Base-by-base conservation (phyloP, 1,140 invertebrate genomes). In the Trachymyrmex cornetzi region DNA sequence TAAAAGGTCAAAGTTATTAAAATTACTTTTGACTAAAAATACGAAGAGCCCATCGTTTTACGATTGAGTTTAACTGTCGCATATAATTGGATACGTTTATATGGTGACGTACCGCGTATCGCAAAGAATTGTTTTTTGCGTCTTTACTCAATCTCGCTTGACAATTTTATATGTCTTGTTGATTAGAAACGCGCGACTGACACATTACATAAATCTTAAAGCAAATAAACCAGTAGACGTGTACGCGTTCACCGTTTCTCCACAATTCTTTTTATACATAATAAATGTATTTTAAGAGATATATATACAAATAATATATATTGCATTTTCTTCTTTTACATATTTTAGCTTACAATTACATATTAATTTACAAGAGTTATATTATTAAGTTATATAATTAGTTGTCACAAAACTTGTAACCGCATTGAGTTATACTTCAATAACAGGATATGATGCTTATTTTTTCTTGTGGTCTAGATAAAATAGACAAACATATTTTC, bases 131-230 rank as follows among this genome's bases (percentile, higher is more conserved):
- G 55, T 77, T 77, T 77, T 77, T 77, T 77, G 55, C 55, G 55
- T 77, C 74, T 77, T 61, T 61, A 77, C 74, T 61, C 74, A 77
- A 77, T 77, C 53, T 27, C 22, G 2, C 55, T 77, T 61, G 55
- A 59, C 74, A 77, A 77, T 77, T 77, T 77, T 77, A 77, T 38
- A 77, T 2, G 74, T 77, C 74, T 61, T 77, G 74, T 77, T 77
- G 74, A 77, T 77, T 77, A 61, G 30, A 77, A 77, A 77, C 34
- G 55, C 74, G 22, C 34, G 9, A 61, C 30, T 77, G 74, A 77
- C 74, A 38, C 55, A 38, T 77, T 77, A 61, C 74, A 59, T 77
- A 77, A 77, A 77, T 61, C 74, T 77, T 77, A 12, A 38, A 77
- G 34, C 55, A 77, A 38, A 61, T 77, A 77, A 77, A 77, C 22